Conservation (phyloP, 2,797 vertebrate species). For the Caiman crocodilus region DNA sequence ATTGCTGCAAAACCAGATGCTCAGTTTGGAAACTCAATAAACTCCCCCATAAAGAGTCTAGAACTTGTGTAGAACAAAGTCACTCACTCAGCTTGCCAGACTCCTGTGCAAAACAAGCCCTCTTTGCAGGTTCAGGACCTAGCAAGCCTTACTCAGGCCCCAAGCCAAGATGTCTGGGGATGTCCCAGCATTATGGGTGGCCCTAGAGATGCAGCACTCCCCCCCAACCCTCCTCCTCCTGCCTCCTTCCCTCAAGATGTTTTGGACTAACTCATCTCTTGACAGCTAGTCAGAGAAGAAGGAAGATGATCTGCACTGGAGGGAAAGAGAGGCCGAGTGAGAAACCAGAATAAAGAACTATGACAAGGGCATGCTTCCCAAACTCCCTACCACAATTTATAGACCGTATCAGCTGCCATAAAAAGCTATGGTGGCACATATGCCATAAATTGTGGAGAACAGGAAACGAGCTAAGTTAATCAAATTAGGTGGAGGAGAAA, state of each 20-base stretch:
- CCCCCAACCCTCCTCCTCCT: rapidly evolving
- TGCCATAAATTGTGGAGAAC: slow-evolving; percentile 39
- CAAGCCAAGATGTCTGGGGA: background rate
- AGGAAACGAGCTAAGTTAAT: slow-evolving; percentile 68
- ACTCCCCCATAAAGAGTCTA: background rate
- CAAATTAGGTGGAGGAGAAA: slow-evolving; percentile 57
- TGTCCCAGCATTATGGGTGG: background rate
- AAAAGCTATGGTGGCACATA: slow-evolving; percentile 44
- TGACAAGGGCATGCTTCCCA: background rate
- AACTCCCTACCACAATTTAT: slow-evolving; percentile 40
- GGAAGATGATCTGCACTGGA: too few relatives aligned
- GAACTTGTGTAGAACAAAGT: background rate
- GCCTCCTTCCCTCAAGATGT: background rate
- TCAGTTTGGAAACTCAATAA: background rate
- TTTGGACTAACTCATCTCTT: background rate
- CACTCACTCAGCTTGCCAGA: background rate
- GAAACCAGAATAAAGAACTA: background rate
- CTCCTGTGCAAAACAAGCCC: background rate
- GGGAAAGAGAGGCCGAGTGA: background rate
- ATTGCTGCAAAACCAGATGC: background rate
- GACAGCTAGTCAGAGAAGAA: rapidly evolving
- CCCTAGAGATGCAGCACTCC: background rate
- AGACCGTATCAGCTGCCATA: slow-evolving; percentile 40
- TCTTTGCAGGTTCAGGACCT: background rate
- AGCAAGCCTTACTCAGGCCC: background rate